Percentiles rank a stretch among this genome's conserved stretches.
Conservation (phyloP, 1,140 invertebrate genomes). For the Drosophila ohnishii region DNA sequence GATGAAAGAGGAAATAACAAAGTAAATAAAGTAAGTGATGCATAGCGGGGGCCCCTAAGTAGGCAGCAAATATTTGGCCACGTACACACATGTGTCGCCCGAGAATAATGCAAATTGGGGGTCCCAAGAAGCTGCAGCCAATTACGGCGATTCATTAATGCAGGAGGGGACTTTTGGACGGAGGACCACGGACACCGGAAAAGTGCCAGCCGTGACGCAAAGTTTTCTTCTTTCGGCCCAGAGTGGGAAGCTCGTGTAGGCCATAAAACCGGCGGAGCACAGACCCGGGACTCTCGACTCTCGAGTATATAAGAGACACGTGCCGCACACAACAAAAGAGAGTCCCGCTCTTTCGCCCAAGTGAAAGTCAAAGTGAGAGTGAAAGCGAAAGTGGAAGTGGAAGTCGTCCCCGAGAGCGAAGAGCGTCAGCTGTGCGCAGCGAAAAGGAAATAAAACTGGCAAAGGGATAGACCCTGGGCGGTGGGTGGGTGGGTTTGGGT, state of each 20-base stretch:
- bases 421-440: slow-evolving; percentile 53
- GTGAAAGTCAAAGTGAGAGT: slow-evolving; percentile 35
- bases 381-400: slow-evolving; percentile 36
- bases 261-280: slow-evolving; percentile 61
- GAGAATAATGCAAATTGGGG: slow-evolving; percentile 59
- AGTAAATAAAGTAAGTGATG: slow-evolving; percentile 22
- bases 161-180: slow-evolving; percentile 10
- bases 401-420: slow-evolving; percentile 15
- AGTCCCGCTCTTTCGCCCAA: neutral
- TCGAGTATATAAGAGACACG: slow-evolving; percentile 46
- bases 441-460: slow-evolving; percentile 22
- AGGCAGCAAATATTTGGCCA: slow-evolving; percentile 55
- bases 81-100: slow-evolving; percentile 44
- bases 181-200: slow-evolving; percentile 8
- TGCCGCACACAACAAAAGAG: slow-evolving; percentile 38
- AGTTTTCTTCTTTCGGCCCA: neutral
- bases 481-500: neutral
- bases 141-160: slow-evolving; percentile 53
- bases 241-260: slow-evolving; percentile 64
- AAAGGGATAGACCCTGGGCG: slow-evolving; percentile 57
- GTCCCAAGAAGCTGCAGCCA: slow-evolving; percentile 53
- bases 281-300: slow-evolving; percentile 15
- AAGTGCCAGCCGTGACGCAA: slow-evolving; percentile 35
- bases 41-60: slow-evolving; percentile 13
- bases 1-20: slow-evolving; percentile 7